Conservation (phyloP, 2,888 invertebrate species). For the Nomada fucata region DNA sequence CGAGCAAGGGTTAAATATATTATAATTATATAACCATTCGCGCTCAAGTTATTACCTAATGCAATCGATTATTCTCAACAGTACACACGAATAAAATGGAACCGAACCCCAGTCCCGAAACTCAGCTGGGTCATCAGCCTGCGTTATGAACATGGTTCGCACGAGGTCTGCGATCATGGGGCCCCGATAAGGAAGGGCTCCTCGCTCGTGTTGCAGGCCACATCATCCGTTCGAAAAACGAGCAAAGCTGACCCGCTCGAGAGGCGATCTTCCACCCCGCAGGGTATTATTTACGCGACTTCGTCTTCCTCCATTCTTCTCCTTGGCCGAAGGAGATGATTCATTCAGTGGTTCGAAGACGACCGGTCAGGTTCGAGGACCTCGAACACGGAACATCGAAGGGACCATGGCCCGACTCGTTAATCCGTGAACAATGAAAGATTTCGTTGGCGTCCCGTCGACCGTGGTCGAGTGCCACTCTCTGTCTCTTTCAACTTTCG, state of each 20-base stretch:
- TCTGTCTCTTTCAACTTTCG: constrained; percentile 59
- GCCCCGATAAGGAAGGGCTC: constrained; percentile 30
- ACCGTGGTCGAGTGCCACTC: constrained; percentile 68
- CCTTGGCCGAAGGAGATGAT: constrained; percentile 59
- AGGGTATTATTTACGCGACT: constrained; percentile 67
- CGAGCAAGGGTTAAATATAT: too few species aligned
- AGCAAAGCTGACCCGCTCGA: constrained; percentile 35
- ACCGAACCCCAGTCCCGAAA: background rate
- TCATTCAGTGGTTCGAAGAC: constrained; percentile 62
- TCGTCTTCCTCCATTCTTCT: constrained; percentile 54
- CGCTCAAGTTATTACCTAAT: too few species aligned
- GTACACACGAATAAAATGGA: background rate
- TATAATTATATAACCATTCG: too few species aligned
- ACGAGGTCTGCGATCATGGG: constrained; percentile 24
- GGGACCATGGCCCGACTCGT: constrained; percentile 67
- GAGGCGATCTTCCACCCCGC: constrained; percentile 57
- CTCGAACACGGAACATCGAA: constrained; percentile 36
- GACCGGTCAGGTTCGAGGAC: constrained; percentile 56
- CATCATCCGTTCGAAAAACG: constrained; percentile 54
- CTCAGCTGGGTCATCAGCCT: background rate
- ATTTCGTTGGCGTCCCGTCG: constrained; percentile 65
- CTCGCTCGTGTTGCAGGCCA: constrained; percentile 19
- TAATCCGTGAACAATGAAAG: constrained; percentile 79
- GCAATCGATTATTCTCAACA: too few species aligned
- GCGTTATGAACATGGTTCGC: constrained; percentile 7